Evolutionary conservation across 2,113 vertebrate species (phyloP).

Genomic region (Halichoerus grypus): DNA sequence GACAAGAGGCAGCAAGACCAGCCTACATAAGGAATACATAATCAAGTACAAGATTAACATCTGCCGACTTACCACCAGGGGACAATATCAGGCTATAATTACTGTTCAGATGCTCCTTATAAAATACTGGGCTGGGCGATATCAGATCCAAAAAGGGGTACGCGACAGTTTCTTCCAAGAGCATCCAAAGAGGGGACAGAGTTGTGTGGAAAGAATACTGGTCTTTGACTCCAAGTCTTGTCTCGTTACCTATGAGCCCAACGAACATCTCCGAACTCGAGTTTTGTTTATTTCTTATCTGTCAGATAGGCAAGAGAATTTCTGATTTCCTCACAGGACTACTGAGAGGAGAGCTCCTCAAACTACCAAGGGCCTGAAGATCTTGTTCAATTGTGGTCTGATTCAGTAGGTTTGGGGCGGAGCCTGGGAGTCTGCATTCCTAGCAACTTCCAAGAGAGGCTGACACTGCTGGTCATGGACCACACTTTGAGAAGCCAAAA

Average conservation of each 20-base stretch:
- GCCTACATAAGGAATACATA: not conserved
- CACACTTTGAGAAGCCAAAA: not conserved
- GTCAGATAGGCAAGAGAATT: not conserved
- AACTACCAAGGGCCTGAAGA: not conserved
- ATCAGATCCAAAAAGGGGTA: not conserved
- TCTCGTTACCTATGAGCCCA: not conserved
- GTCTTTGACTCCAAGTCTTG: not conserved
- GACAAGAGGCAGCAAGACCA: not conserved
- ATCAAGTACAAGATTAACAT: conserved; percentile 40
- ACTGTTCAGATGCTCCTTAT: not conserved
- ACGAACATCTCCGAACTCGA: not conserved
- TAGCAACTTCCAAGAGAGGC: not conserved
- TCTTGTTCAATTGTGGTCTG: not conserved
- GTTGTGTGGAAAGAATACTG: not conserved
- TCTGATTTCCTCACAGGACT: not conserved
- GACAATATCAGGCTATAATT: conserved; percentile 39
- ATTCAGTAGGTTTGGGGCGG: not conserved
- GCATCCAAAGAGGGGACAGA: not conserved
- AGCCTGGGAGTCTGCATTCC: not conserved
- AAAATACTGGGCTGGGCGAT: not conserved
- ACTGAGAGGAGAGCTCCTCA: not conserved
- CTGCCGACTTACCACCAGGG: conserved; percentile 37
- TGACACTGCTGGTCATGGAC: not conserved
- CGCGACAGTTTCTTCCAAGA: not conserved
- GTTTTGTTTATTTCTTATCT: not conserved